Evolutionary conservation across 2,113 vertebrate genomes (phyloP), one percentile per base, ranked within the genome.

Genomic region (Myocastor coypus): DNA sequence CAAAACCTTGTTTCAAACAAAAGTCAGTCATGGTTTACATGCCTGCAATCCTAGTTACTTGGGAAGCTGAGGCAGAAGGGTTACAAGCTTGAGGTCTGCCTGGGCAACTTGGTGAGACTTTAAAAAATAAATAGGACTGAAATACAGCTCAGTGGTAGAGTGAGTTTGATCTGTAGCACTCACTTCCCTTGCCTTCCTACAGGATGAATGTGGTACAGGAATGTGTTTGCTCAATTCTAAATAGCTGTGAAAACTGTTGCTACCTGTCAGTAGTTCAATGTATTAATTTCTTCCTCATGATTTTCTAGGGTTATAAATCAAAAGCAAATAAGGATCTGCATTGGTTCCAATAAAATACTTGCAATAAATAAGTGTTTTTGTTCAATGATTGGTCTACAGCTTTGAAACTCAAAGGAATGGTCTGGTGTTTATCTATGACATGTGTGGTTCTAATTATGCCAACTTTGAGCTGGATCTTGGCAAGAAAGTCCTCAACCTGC

Each of bases 401-500:
- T 99, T 99, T 24, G 99, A 99, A 98, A 99, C 99, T 0, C 99
- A 99, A 97, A 99, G 99, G 97, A 99, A 99, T 0, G 99, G 99
- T 86, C 96, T 99, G 96, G 99, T 99, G 94, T 99, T 99, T 98
- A 99, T 99, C 97, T 99, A 99, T 1, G 99, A 99, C 98, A 99
- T 99, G 99, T 99, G 99, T 0, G 99, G 99, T 42, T 99, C 99
- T 11, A 99, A 99, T 98, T 99, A 99, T 98, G 99, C 99, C 96
- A 99, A 99, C 98, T 99, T 99, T 28, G 99, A 99, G 98, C 98
- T 99, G 98, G 99, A 99, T 98, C 99, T 99, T 94, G 99, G 99
- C 98, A 99, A 99, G 98, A 99, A 99, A 98, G 99, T 99, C 97
- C 99, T 99, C 94, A 99, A 99, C 95, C 98, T 99, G 86, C 98